Percentiles rank a stretch among this genome's conserved stretches.
Conservation (phyloP, 2,797 vertebrate genomes). For the Mastacembelus armatus region DNA sequence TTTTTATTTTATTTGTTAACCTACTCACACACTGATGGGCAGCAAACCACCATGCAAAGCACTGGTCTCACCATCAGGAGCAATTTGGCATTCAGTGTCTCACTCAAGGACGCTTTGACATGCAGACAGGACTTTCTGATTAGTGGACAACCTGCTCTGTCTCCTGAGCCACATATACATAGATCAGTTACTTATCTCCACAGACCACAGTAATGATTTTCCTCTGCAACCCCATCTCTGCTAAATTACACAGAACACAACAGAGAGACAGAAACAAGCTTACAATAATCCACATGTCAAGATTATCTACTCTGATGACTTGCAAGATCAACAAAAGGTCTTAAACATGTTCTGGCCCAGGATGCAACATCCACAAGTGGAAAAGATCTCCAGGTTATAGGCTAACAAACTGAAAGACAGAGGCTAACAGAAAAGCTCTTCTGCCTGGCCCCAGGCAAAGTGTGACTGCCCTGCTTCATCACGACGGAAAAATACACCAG, state of each 20-base stretch:
- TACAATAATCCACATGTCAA: background rate
- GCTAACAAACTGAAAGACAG: background rate
- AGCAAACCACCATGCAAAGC: too few relatives aligned
- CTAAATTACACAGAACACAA: constrained; percentile 1
- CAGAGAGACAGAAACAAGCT: background rate
- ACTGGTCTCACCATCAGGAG: background rate
- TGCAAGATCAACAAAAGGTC: background rate
- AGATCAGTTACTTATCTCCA: background rate
- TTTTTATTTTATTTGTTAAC: too few relatives aligned
- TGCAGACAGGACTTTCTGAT: background rate
- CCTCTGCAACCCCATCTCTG: background rate
- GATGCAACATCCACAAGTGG: background rate
- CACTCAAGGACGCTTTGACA: constrained; percentile 17
- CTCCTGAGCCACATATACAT: background rate
- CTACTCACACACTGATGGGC: background rate
- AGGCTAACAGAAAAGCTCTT: background rate
- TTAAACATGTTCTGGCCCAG: background rate
- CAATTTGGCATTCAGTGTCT: background rate
- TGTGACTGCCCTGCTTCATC: constrained; percentile 36
- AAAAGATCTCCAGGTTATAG: background rate
- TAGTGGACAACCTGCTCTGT: background rate
- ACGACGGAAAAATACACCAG: constrained; percentile 29
- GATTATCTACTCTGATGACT: background rate
- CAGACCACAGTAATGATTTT: background rate
- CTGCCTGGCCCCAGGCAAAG: constrained; percentile 13